Base-by-base conservation (phyloP, 2,888 invertebrate species). In the Aproaerema taeniolella region DNA sequence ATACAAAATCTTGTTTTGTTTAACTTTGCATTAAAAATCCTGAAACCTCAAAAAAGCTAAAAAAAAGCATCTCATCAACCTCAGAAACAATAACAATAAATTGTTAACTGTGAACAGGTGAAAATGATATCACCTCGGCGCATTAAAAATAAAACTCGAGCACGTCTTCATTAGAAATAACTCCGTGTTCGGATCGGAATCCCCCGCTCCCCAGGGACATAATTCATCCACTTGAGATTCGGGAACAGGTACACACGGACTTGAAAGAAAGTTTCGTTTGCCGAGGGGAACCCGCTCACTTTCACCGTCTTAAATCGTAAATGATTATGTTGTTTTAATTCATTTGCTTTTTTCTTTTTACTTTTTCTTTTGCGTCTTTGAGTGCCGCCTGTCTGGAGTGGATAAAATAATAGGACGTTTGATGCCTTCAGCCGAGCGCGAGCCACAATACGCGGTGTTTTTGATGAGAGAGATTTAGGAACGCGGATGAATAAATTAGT, bases 311-410 rank as follows among this genome's bases (percentile, higher is more conserved):
- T 78, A 75, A 79, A 78, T 76, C 79, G 73, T 81, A 79, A 82
- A 82, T 78, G 75, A 83, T 83, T 82, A 81, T 82, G 81, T 83
- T 85, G 76, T 82, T 83, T 83, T 83, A 81, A 85, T 83, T 83
- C 78, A 77, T 82, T 83, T 77, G 81, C 81, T 82, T 81, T 72
- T 73, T 73, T 68, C 61, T 72, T 57, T 67, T 69, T 74, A 63
- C 64, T 69, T 79, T 67, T 66, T 74, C 79, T 73, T 20, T 20
- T 73, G 67, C 64, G 72, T 72, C 58, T 75, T 74, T 72, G 70
- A 77, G 65, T 60, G 80, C 83, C 83, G 83, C 83, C 82, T 82
- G 83, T 67, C 82, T 72, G 79, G 61, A 79, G 81, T 75, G 78
- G 73, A 66, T 68, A 57, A 55, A 53, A 58, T 65, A 60, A 63